Conservation (phyloP, 35 echinoderm and acorn worm species). For the Ptychodera flava region DNA sequence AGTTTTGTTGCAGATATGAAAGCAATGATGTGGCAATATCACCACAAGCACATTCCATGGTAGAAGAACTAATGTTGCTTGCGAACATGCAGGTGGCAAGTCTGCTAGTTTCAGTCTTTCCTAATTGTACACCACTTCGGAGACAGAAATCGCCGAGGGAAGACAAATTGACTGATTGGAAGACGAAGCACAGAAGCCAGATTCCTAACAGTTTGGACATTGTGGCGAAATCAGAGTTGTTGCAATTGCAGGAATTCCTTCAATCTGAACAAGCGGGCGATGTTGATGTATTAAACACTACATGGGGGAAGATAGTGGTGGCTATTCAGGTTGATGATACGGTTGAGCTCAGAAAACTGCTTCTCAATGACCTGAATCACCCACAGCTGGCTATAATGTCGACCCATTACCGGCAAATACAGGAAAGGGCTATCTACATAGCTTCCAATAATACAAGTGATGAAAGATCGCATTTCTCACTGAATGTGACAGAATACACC, state of each 20-base stretch:
- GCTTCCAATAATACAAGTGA: conserved; percentile 33
- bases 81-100: conserved; percentile 60
- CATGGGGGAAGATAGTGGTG: not conserved
- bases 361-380: conserved; percentile 65
- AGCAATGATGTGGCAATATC: conserved; percentile 16
- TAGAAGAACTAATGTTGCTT: conserved; percentile 85
- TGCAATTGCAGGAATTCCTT: not conserved
- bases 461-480: conserved; percentile 47
- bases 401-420: conserved; percentile 40
- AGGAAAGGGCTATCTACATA: conserved; percentile 50
- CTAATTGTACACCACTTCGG: conserved; percentile 48
- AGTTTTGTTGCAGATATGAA: conserved; percentile 27
- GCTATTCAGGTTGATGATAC: conserved; percentile 6
- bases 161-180: conserved; percentile 46
- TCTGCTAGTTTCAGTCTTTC: conserved; percentile 32
- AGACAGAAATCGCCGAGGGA: conserved; percentile 49
- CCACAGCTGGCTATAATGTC: conserved; percentile 58
- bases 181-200: conserved; percentile 16
- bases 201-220: conserved; percentile 24
- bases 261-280: not conserved
- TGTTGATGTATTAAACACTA: not conserved
- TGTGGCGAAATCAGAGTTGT: not conserved
- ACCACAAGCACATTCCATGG: conserved; percentile 48
- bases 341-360: conserved; percentile 32
- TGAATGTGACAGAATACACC: conserved; percentile 52